Conservation (phyloP, 2,113 vertebrate genomes). For the Platichthys flesus region DNA sequence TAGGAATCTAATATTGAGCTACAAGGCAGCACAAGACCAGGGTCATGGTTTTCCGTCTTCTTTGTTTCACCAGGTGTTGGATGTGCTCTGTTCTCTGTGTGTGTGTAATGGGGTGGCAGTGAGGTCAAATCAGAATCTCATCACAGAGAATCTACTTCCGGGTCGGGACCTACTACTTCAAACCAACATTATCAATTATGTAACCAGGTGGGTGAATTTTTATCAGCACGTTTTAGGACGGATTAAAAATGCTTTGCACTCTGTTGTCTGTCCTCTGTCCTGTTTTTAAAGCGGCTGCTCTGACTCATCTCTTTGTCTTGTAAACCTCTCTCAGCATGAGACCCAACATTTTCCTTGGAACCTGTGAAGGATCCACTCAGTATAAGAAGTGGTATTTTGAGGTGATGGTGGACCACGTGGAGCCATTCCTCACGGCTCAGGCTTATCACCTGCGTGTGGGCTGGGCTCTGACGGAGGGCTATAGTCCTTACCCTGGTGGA, state of each 20-base stretch:
- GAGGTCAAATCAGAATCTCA: conserved; percentile 94
- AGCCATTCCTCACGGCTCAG: conserved; percentile 88
- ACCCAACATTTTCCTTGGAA: conserved; percentile 93
- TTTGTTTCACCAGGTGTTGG: conserved; percentile 84
- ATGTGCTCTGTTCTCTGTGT: conserved; percentile 93
- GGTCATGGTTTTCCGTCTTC: conserved; percentile 2
- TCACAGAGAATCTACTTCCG: conserved; percentile 94
- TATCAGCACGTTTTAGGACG: not conserved
- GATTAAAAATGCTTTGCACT: not conserved
- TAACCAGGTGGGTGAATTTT: conserved; percentile 85
- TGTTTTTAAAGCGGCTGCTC: not conserved
- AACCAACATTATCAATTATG: conserved; percentile 92
- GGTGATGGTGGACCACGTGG: conserved; percentile 89
- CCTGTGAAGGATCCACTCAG: conserved; percentile 91
- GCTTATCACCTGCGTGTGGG: conserved; percentile 89
- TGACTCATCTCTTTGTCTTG: conserved; percentile 18
- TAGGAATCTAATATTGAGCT: not conserved
- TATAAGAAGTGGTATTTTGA: conserved; percentile 95
- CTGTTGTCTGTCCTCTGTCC: not conserved
- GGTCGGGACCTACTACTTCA: conserved; percentile 92
- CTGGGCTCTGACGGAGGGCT: conserved; percentile 92
- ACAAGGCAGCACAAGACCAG: not conserved
- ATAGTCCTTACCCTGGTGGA: conserved; percentile 92
- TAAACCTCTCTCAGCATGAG: conserved; percentile 84
- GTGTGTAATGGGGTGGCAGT: conserved; percentile 95